These are phyloP conservation scores for Papilio glaucus DNA, from an alignment of 1,140 invertebrate genomes.

Conservation along the genomic window DNA sequence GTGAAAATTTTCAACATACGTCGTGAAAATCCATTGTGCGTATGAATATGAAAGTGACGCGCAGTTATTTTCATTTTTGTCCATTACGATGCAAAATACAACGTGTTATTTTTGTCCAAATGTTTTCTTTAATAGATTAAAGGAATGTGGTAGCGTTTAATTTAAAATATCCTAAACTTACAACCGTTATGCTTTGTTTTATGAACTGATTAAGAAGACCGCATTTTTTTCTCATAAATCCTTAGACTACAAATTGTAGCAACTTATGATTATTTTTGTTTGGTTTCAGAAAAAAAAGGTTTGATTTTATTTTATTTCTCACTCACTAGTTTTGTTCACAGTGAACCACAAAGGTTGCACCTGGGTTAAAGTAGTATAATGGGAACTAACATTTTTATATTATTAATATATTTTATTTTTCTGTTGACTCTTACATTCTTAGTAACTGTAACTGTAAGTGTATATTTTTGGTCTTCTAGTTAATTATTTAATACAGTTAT, in stretches of 20 bases:
- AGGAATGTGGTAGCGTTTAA: background rate
- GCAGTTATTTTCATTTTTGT: slow-evolving; percentile 41
- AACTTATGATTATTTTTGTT: slow-evolving; percentile 54
- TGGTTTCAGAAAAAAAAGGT: slow-evolving; percentile 75
- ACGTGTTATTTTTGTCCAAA: slow-evolving; percentile 35
- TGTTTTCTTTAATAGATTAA: background rate
- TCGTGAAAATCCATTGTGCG: slow-evolving; percentile 29
- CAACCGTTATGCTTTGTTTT: background rate
- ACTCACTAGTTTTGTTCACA: slow-evolving; percentile 21
- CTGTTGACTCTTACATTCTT: background rate
- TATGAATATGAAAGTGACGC: slow-evolving; percentile 38
- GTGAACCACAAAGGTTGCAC: background rate
- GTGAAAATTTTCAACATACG: slow-evolving; percentile 27
- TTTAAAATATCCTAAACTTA: background rate
- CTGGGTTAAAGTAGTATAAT: background rate
- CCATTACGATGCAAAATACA: slow-evolving; percentile 36
- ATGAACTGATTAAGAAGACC: background rate
- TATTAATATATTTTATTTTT: background rate
- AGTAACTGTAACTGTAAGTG: background rate
- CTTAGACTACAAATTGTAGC: slow-evolving; percentile 46
- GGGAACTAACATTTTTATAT: background rate
- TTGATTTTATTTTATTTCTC: slow-evolving; percentile 45
- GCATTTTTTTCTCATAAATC: background rate
- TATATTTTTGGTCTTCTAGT: too few species aligned
- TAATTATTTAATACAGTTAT: too few species aligned